Evolutionary conservation across 2,888 invertebrate genomes (phyloP), one percentile per base, ranked within the genome.

Genomic region (Parnassius glacialis): DNA sequence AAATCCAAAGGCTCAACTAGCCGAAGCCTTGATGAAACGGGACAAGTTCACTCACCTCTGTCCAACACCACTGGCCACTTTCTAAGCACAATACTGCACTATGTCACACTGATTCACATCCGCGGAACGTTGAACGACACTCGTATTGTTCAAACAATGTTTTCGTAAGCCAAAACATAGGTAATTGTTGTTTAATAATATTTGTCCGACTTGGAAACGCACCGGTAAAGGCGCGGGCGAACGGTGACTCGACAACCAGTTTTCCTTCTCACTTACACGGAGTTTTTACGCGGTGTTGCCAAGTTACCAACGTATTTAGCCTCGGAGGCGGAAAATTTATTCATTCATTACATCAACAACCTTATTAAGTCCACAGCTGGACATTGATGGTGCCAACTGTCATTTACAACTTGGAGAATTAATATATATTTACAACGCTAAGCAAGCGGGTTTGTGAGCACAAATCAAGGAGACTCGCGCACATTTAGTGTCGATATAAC

Each of bases 261-360:
- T 82, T 74, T 81, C 82, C 78, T 70, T 87, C 89, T 86, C 86
- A 78, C 84, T 88, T 85, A 73, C 87, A 77, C 86, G 70, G 57
- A 69, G 70, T 75, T 72, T 70, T 70, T 69, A 68, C 64, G 25
- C 42, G 57, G 80, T 76, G 83, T 84, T 86, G 83, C 85, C 81
- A 76, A 65, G 62, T 64, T 16, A 55, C 56, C 56, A 25, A 65
- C 68, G 60, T 64, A 65, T 64, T 71, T 73, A 34, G 34, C 34
- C 34, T 34, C 7, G 5, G 7, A 34, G 34, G 7, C 7, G 34
- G 34, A 34, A 34, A 34, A 34, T 34, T 34, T 7, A 34, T 34
- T 34, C 34, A 5, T 34, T 7, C 34, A 34, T 34, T 34, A 7
- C 34, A 34, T 5, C 34, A 34, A 34, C 34, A 34, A 34, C 34